Percentiles rank a stretch among this genome's conserved stretches.
These are phyloP conservation scores for Lithophane leautieri DNA, from an alignment of 2,888 invertebrate species.

Conservation along the genomic window DNA sequence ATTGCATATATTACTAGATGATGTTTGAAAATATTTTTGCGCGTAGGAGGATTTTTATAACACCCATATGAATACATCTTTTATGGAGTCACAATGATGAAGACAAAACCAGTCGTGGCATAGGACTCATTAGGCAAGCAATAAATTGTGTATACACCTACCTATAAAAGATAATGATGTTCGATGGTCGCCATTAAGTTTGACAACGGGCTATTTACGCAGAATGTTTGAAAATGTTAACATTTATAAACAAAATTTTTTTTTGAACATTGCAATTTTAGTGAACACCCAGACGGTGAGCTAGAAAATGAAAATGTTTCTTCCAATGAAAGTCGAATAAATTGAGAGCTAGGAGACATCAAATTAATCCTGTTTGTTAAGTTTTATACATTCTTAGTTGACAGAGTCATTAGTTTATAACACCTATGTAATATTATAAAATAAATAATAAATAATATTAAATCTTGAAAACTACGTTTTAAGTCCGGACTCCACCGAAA, in stretches of 20 bases:
- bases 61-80: conserved; percentile 42
- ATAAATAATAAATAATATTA: conserved; percentile 8
- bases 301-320: conserved; percentile 65
- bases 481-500: no score
- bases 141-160: conserved; percentile 50
- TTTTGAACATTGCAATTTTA: conserved; percentile 53
- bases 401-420: conserved; percentile 26
- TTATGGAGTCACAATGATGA: conserved; percentile 50
- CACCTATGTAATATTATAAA: conserved; percentile 36
- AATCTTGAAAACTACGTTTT: not conserved
- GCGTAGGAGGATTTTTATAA: conserved; percentile 63
- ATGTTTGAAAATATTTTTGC: conserved; percentile 22
- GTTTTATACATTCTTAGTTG: conserved; percentile 1
- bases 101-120: conserved; percentile 53
- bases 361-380: conserved; percentile 17
- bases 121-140: conserved; percentile 43
- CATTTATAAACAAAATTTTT: conserved; percentile 32
- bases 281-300: conserved; percentile 71
- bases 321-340: conserved; percentile 28
- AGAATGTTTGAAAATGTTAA: conserved; percentile 24
- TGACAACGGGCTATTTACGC: conserved; percentile 38
- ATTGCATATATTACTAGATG: conserved; percentile 52
- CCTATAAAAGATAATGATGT: conserved; percentile 49
- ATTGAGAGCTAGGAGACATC: not conserved
- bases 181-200: conserved; percentile 44